Conservation (phyloP, 2,888 invertebrate genomes). For the Drosophila nr. medialis region DNA sequence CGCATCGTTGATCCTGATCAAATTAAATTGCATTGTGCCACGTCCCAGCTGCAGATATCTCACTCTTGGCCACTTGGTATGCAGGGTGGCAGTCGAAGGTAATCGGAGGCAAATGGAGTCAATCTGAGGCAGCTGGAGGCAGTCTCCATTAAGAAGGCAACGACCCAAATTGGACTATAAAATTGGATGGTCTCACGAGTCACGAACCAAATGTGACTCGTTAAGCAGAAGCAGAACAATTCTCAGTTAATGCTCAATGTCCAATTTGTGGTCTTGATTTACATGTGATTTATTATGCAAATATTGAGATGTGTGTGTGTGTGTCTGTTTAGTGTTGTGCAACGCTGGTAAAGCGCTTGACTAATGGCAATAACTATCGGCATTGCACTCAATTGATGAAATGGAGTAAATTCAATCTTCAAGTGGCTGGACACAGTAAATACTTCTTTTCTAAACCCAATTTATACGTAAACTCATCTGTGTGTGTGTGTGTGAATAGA, state of each 20-base stretch:
- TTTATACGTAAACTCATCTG: not conserved
- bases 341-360: not conserved
- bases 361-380: not conserved
- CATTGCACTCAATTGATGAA: not conserved
- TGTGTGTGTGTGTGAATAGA: not conserved
- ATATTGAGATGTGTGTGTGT: not conserved
- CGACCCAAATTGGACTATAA: constrained; percentile 54
- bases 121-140: constrained; percentile 10
- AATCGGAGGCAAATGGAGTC: not conserved
- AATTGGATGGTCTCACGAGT: constrained; percentile 57
- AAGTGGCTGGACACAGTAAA: constrained; percentile 12
- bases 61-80: constrained; percentile 50
- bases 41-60: constrained; percentile 45
- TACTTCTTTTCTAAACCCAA: constrained; percentile 7
- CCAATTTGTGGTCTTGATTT: constrained; percentile 2
- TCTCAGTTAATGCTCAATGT: constrained; percentile 41
- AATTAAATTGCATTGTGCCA: constrained; percentile 32
- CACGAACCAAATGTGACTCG: constrained; percentile 44
- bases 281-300: not conserved
- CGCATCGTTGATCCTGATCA: constrained; percentile 17
- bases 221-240: constrained; percentile 27
- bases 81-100: constrained; percentile 30
- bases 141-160: constrained; percentile 54
- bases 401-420: constrained; percentile 2
- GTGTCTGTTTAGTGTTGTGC: constrained; percentile 10